These are phyloP conservation scores for Anguilla rostrata DNA, from an alignment of 2,113 vertebrate species.

Conservation along the genomic window DNA sequence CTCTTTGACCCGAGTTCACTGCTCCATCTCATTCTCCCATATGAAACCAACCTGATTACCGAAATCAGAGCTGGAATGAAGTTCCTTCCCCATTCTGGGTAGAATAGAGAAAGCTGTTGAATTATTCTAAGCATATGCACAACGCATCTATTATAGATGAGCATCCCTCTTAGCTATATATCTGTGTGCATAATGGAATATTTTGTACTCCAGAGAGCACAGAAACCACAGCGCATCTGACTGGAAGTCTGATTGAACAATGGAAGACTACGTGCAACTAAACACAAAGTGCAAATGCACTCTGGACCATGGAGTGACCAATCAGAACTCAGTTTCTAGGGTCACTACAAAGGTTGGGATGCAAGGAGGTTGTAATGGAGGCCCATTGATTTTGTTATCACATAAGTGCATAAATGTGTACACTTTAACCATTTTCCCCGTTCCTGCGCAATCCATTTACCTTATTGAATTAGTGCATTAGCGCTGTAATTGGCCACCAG, in stretches of 20 bases:
- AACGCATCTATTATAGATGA: constrained; percentile 55
- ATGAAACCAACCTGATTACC: background rate
- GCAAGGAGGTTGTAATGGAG: background rate
- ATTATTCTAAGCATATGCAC: constrained; percentile 49
- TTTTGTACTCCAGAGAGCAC: constrained; percentile 55
- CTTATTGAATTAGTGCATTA: background rate
- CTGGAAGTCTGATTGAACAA: constrained; percentile 50
- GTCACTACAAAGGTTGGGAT: background rate
- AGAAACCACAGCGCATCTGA: constrained; percentile 49
- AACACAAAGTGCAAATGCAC: constrained; percentile 15
- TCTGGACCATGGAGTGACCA: constrained; percentile 18
- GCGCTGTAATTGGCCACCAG: background rate
- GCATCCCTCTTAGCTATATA: constrained; percentile 39
- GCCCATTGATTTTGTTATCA: background rate
- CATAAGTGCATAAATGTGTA: background rate
- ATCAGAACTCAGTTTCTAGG: background rate
- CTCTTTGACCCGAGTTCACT: background rate
- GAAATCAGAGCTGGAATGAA: background rate
- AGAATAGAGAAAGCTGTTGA: constrained; percentile 13
- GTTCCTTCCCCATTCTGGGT: background rate
- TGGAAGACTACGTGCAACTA: constrained; percentile 42
- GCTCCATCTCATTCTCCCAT: background rate
- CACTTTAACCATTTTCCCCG: background rate
- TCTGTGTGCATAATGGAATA: constrained; percentile 46
- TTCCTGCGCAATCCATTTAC: background rate